These are phyloP conservation scores for Rhea americana DNA, from an alignment of 2,113 vertebrate species.

Conservation along the genomic window DNA sequence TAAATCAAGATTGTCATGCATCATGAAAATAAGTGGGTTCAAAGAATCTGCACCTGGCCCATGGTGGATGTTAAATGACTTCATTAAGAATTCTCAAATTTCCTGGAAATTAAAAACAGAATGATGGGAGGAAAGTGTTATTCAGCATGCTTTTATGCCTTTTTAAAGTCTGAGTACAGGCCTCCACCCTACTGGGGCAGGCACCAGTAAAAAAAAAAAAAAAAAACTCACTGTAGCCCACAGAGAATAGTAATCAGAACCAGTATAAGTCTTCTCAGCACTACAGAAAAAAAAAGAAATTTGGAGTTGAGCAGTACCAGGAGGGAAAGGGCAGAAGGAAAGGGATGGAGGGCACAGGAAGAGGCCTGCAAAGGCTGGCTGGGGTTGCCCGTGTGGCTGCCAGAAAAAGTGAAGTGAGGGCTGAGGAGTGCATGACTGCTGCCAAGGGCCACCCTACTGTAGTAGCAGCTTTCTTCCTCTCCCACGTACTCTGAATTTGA, in stretches of 20 bases:
- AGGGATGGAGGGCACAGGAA: neutral
- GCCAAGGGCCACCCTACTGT: neutral
- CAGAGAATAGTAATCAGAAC: neutral
- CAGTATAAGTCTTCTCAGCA: neutral
- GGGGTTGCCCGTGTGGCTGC: neutral
- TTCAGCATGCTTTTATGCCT: neutral
- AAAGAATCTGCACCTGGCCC: neutral
- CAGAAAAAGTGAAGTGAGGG: neutral
- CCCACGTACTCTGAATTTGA: fast-evolving
- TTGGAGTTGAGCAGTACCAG: neutral
- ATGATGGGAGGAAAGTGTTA: neutral
- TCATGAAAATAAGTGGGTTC: constrained; percentile 13
- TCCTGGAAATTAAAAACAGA: neutral
- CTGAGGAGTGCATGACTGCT: neutral
- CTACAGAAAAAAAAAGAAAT: neutral
- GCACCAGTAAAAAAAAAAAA: neutral
- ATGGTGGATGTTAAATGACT: neutral
- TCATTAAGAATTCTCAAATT: neutral
- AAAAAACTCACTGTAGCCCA: neutral
- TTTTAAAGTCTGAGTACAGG: too few relatives aligned
- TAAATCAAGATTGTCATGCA: constrained; percentile 5
- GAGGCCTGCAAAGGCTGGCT: neutral
- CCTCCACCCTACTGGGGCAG: neutral
- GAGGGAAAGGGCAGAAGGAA: neutral
- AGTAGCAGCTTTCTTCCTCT: neutral